Conservation (phyloP, 2,797 vertebrate species). For the Chaenodraco wilsoni region DNA sequence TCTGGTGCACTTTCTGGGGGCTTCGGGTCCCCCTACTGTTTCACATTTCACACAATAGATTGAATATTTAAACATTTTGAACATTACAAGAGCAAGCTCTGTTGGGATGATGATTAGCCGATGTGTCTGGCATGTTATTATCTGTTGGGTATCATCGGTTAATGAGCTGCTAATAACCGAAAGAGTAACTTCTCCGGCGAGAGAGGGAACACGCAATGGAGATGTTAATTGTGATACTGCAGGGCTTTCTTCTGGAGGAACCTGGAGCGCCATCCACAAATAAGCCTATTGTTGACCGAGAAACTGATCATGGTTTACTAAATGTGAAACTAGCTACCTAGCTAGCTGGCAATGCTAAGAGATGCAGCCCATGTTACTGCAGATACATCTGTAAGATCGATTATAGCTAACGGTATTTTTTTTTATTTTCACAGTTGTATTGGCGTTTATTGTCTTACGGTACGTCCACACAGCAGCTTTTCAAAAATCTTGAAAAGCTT, state of each 20-base stretch:
- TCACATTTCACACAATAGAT: neutral
- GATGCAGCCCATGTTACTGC: neutral
- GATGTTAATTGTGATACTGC: neutral
- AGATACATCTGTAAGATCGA: neutral
- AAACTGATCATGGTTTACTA: neutral
- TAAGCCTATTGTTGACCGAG: neutral
- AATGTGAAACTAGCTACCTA: neutral
- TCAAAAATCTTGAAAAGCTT: too few species aligned
- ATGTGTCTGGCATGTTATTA: neutral
- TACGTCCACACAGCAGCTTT: too few species aligned
- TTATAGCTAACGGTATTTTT: neutral
- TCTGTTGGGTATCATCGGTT: neutral
- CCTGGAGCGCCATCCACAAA: neutral
- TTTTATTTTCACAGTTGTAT: neutral
- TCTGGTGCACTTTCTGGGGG: too few species aligned
- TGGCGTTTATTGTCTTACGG: conserved; percentile 11
- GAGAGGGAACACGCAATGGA: neutral
- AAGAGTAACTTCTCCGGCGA: neutral
- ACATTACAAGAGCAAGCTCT: neutral
- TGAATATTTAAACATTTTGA: neutral
- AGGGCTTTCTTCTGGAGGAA: neutral
- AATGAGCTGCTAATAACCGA: neutral
- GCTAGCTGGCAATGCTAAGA: neutral
- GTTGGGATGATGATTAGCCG: neutral
- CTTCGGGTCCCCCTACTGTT: neutral